Percentiles rank a stretch among this genome's conserved stretches.
These are phyloP conservation scores for Cheilosia soror DNA, from an alignment of 2,888 invertebrate species.

Conservation along the genomic window DNA sequence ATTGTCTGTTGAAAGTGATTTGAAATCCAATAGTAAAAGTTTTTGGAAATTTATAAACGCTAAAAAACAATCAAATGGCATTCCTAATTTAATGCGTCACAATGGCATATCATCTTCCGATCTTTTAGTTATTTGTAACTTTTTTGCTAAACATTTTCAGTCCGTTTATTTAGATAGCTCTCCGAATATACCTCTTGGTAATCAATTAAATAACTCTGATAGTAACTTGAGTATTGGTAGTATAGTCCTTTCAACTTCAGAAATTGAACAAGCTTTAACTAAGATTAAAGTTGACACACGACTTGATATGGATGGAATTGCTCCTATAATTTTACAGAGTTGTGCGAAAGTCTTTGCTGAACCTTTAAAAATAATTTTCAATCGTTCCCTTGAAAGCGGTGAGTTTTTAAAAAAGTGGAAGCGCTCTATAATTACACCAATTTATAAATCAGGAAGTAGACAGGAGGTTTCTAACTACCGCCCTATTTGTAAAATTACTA, in stretches of 20 bases:
- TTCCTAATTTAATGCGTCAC: background rate
- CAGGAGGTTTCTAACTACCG: no score
- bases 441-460: no score
- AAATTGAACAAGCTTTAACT: background rate
- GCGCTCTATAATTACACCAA: no score
- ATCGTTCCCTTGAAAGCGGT: no score
- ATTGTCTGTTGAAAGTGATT: background rate
- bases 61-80: background rate
- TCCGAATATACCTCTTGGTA: background rate
- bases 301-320: background rate
- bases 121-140: background rate
- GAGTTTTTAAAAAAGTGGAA: no score
- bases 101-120: background rate
- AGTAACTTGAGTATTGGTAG: background rate
- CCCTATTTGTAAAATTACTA: no score
- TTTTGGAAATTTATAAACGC: background rate
- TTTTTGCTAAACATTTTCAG: constrained; percentile 4
- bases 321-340: background rate
- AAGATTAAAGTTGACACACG: background rate
- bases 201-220: no score
- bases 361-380: background rate
- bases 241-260: background rate
- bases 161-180: background rate
- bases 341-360: background rate
- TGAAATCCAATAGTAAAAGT: background rate